Base-by-base conservation (phyloP, 2,888 invertebrate species). In the Philopedon plagiatum region DNA sequence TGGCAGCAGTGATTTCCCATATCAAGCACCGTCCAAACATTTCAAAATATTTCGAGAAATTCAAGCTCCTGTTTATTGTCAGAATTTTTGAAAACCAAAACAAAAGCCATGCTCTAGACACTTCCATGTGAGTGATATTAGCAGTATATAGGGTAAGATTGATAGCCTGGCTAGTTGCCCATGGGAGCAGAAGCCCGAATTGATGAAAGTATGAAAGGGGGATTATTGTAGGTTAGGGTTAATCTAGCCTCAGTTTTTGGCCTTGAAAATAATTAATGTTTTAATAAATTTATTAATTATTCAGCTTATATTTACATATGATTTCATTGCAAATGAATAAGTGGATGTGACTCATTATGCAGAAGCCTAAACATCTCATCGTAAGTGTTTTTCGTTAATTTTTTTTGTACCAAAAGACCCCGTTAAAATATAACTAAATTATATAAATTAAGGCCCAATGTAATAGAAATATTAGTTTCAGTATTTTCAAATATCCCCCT, bases 1-100 rank as follows among this genome's bases (percentile, higher is more conserved):
- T 81, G 79, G 73, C 82, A 82, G 73, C 81, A 82, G 63, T 69
- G 75, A 78, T 83, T 84, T 77, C 84, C 84, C 84, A 84, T 84
- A 79, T 78, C 80, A 79, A 76, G 51, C 37, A 41, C 41, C 15
- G 32, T 49, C 44, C 44, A 29, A 37, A 46, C 73, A 73, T 73
- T 68, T 73, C 67, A 63, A 54, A 49, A 49, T 49, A 49, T 49
- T 49, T n/a, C 29, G 1, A 15, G 15, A 51, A 54, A 54, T 34
- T 49, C 13, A n/a, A 56, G 56, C 34, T 32, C 19, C 19, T 21
- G 23, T 54, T 29, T 18, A 29, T 29, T 3, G 23, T 8, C n/a
- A n/a, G n/a, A 19, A 15, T 29, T 49, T 54, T 29, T 15, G 18
- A 54, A 54, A 54, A 54, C 8, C 29, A 54, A 54, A 54, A 54